These are phyloP conservation scores for Oryzias sinensis DNA, from an alignment of 2,797 vertebrate species.

Conservation along the genomic window DNA sequence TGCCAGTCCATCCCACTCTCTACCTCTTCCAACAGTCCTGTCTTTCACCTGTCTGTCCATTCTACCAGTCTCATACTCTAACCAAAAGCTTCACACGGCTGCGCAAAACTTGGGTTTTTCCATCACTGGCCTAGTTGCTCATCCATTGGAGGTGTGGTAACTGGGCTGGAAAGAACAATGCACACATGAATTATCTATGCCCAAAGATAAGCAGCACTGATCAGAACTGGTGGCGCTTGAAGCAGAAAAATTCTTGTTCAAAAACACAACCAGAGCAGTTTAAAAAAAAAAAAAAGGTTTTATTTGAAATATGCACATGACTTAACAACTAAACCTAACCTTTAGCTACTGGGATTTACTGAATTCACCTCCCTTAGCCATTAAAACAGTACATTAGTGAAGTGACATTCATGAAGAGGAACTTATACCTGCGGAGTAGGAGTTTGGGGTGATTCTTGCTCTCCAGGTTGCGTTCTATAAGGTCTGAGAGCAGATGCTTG, in stretches of 20 bases:
- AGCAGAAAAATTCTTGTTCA: conserved; percentile 14
- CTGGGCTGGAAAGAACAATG: conserved; percentile 60
- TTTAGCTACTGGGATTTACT: too few relatives aligned
- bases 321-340: too few relatives aligned
- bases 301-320: too few relatives aligned
- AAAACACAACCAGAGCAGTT: conserved; percentile 1
- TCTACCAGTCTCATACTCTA: conserved; percentile 40
- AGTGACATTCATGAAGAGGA: neutral
- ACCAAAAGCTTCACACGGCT: conserved; percentile 49
- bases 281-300: neutral
- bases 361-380: too few relatives aligned
- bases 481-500: conserved; percentile 92
- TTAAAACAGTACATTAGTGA: neutral
- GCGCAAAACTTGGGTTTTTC: conserved; percentile 52
- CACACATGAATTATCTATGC: conserved; percentile 51
- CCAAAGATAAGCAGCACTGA: conserved; percentile 42
- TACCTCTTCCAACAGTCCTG: conserved; percentile 52
- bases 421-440: conserved; percentile 87
- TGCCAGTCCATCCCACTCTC: conserved; percentile 54
- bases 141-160: conserved; percentile 44
- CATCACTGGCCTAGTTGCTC: conserved; percentile 58
- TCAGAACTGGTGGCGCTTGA: conserved; percentile 27
- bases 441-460: conserved; percentile 98
- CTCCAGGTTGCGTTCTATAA: conserved; percentile 94
- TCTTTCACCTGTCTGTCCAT: conserved; percentile 66